These are phyloP conservation scores for Diaprepes abbreviatus DNA, from an alignment of 2,888 invertebrate genomes.

Conservation along the genomic window DNA sequence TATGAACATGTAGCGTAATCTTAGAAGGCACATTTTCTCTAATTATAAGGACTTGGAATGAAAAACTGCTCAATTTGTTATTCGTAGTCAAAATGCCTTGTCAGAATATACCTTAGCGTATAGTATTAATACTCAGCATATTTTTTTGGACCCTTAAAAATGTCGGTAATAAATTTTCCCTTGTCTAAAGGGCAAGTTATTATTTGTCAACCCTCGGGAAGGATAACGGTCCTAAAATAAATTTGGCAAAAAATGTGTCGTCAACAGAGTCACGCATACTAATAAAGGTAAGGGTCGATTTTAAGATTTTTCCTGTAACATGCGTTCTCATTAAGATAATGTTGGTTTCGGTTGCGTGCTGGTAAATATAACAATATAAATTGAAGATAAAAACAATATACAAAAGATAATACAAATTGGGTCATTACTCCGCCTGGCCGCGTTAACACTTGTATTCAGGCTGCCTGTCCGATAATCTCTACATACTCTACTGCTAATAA, in stretches of 20 bases:
- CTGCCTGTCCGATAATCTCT: no score
- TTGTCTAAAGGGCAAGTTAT: conserved; percentile 25
- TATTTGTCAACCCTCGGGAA: conserved; percentile 20
- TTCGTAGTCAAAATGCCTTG: conserved; percentile 10
- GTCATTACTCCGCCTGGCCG: no score
- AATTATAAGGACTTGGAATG: not conserved
- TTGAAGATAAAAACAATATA: no score
- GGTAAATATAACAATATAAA: not conserved
- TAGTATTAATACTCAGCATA: conserved; percentile 21
- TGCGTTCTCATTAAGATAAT: conserved; percentile 13
- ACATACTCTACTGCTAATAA: no score
- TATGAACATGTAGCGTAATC: not conserved
- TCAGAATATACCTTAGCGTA: conserved; percentile 19
- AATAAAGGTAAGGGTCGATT: conserved; percentile 10
- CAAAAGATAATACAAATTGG: no score
- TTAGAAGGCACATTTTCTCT: not conserved
- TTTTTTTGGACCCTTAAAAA: conserved; percentile 24
- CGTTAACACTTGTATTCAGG: no score
- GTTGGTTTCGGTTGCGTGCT: not conserved
- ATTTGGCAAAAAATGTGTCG: conserved; percentile 21
- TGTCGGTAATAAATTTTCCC: conserved; percentile 27
- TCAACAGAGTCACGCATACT: conserved; percentile 21
- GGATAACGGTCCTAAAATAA: conserved; percentile 18
- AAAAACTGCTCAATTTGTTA: conserved; percentile 17
- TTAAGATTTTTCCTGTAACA: conserved; percentile 4